Percentiles rank a stretch among this genome's conserved stretches.
Evolutionary conservation across 2,888 invertebrate species (phyloP).

Genomic region (Achlya flavicornis): DNA sequence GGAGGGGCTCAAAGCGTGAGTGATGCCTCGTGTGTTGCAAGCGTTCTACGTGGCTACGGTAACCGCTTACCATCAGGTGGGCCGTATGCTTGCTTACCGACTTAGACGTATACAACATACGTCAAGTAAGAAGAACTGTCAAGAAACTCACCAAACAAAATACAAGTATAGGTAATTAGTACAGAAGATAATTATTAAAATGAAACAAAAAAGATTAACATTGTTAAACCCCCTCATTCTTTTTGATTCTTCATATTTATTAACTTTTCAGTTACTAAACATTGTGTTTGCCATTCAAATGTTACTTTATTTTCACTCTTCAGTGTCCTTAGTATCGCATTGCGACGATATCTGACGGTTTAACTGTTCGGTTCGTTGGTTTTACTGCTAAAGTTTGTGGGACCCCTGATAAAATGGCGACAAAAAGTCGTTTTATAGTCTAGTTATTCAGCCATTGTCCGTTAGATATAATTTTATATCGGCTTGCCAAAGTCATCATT

Average conservation of each 20-base stretch:
- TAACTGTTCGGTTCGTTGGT: conserved; percentile 75
- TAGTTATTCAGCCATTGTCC: conserved; percentile 42
- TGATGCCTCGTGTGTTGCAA: too few species aligned
- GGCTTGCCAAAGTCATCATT: background rate
- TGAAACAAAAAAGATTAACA: background rate
- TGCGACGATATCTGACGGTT: conserved; percentile 62
- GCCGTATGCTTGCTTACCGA: too few species aligned
- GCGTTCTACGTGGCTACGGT: too few species aligned
- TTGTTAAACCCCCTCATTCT: background rate
- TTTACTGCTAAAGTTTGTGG: conserved; percentile 71
- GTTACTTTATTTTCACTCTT: conserved; percentile 35
- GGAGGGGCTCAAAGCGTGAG: too few species aligned
- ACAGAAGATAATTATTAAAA: background rate
- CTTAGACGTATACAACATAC: too few species aligned
- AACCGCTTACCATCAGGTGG: too few species aligned
- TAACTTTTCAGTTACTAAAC: background rate
- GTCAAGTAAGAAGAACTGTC: background rate
- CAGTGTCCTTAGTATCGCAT: conserved; percentile 50
- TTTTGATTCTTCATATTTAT: background rate
- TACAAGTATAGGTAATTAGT: too few species aligned
- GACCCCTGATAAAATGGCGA: conserved; percentile 55
- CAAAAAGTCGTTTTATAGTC: conserved; percentile 52
- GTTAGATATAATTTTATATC: conserved; percentile 20
- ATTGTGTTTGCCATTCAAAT: conserved; percentile 23
- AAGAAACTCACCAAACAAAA: too few species aligned